phyloP scores from a whole-genome alignment of 2,797 vertebrate species.

The Rhabdomys pumilio region DNA sequence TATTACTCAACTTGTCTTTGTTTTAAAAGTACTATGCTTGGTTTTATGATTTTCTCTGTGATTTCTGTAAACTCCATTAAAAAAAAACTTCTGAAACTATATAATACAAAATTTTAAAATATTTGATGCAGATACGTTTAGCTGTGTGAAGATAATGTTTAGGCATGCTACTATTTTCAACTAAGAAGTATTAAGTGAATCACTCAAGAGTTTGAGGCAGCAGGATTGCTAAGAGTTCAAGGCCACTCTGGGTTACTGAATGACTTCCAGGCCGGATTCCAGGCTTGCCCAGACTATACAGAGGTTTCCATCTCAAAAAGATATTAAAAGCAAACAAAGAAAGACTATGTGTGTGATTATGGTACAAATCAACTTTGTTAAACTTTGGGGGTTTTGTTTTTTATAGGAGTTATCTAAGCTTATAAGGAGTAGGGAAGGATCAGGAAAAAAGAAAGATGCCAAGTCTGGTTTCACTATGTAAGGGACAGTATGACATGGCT shows the following conservation, averaged over 20 bases:
- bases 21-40: conserved; percentile 44
- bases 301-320: background rate
- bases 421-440: background rate
- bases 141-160: conserved; percentile 47
- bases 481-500: too few species aligned
- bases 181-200: conserved; percentile 5
- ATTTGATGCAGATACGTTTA: background rate
- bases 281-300: background rate
- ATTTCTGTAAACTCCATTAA: conserved; percentile 47
- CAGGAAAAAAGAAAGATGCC: background rate
- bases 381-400: background rate
- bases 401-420: background rate
- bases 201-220: background rate
- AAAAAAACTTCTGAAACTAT: conserved; percentile 54
- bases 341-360: background rate
- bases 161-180: conserved; percentile 22
- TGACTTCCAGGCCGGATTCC: background rate
- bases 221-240: background rate
- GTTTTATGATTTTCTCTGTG: conserved; percentile 25
- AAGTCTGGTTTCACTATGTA: too few species aligned
- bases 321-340: background rate
- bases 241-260: background rate
- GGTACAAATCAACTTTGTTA: background rate
- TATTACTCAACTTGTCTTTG: conserved; percentile 42
- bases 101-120: background rate